phyloP scores from a whole-genome alignment of 2,888 invertebrate genomes.

The Corbicula japonica region DNA sequence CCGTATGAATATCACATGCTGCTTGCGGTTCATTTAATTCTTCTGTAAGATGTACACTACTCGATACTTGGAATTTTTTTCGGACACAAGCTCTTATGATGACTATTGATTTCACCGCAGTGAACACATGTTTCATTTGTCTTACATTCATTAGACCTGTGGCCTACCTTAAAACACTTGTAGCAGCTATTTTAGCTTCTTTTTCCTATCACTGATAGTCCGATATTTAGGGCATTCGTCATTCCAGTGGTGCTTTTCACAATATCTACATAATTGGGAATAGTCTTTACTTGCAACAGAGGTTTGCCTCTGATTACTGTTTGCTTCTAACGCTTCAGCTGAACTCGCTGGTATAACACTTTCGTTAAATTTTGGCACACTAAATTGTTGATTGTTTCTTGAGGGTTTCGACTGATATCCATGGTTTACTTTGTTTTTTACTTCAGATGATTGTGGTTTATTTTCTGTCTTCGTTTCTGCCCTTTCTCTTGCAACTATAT shows the following conservation, averaged over 20 bases:
- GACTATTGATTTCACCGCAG: slow-evolving; percentile 16
- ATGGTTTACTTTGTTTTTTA: background rate
- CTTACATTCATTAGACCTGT: slow-evolving; percentile 22
- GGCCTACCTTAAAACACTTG: slow-evolving; percentile 25
- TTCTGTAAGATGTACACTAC: background rate
- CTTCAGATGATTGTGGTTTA: background rate
- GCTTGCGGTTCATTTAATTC: background rate
- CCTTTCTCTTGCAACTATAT: background rate
- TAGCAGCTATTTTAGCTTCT: slow-evolving; percentile 16
- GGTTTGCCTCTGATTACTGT: background rate
- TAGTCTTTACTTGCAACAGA: background rate
- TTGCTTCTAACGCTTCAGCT: background rate
- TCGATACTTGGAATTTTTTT: slow-evolving; percentile 11
- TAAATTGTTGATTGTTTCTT: too few relatives aligned
- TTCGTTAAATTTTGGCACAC: too few relatives aligned
- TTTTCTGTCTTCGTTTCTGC: background rate
- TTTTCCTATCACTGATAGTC: slow-evolving; percentile 15
- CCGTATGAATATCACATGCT: background rate
- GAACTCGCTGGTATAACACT: too few relatives aligned
- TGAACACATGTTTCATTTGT: slow-evolving; percentile 9
- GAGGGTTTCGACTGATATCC: too few relatives aligned
- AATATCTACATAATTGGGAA: slow-evolving; percentile 23
- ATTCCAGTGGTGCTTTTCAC: slow-evolving; percentile 17
- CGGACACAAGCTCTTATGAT: slow-evolving; percentile 35
- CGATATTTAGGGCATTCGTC: slow-evolving; percentile 15